Conservation (phyloP, 2,888 invertebrate genomes). For the Minunthozetes semirufus region DNA sequence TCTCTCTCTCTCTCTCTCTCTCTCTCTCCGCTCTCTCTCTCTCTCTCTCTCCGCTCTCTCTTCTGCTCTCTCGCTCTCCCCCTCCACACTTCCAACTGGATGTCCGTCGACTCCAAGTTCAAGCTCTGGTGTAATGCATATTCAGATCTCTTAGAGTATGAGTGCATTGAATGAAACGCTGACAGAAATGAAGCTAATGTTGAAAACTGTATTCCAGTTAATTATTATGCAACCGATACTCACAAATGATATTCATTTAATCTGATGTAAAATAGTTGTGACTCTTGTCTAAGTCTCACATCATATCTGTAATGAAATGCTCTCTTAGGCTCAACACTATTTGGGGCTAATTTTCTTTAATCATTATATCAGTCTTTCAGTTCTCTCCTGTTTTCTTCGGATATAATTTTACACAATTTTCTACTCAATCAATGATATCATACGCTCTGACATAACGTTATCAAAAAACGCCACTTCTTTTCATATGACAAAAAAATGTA, state of each 20-base stretch:
- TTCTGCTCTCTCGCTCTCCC: neutral
- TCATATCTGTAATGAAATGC: slow-evolving; percentile 13
- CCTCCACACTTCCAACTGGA: neutral
- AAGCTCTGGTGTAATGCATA: neutral
- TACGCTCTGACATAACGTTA: neutral
- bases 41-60: slow-evolving; percentile 23
- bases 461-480: too few species aligned
- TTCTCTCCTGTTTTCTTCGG: neutral
- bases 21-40: neutral
- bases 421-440: neutral
- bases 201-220: slow-evolving; percentile 24
- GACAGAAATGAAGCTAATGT: slow-evolving; percentile 16
- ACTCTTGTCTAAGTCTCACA: slow-evolving; percentile 8
- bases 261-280: slow-evolving; percentile 23
- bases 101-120: neutral
- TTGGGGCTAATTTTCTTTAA: slow-evolving; percentile 8
- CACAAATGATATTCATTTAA: too few species aligned
- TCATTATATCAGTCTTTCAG: neutral
- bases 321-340: slow-evolving; percentile 8
- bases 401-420: slow-evolving; percentile 1
- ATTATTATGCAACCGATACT: slow-evolving; percentile 25
- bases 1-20: too few species aligned
- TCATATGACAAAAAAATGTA: too few species aligned
- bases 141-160: neutral
- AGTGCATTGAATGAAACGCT: slow-evolving; percentile 17